phyloP scores from a whole-genome alignment of 2,888 invertebrate genomes.

The Craniophora ligustri region DNA sequence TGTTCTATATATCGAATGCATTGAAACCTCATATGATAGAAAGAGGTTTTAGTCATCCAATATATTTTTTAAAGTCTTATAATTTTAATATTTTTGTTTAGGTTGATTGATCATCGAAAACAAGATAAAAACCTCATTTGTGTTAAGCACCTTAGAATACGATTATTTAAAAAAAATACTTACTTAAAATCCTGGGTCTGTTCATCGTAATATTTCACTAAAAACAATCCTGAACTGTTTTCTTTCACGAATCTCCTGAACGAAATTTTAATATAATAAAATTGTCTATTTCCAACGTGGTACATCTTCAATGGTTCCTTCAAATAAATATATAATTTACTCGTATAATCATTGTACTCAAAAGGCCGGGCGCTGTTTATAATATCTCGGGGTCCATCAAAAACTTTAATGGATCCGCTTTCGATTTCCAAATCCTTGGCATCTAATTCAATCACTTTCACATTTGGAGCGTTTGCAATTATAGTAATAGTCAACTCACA shows the following conservation, averaged over 20 bases:
- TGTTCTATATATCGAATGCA: no score
- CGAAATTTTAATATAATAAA: slow-evolving; percentile 71
- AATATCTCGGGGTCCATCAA: slow-evolving; percentile 67
- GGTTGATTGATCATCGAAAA: no score
- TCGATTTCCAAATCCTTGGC: slow-evolving; percentile 73
- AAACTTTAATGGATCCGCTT: slow-evolving; percentile 67
- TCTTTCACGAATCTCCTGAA: slow-evolving; percentile 70
- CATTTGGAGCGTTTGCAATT: slow-evolving; percentile 76
- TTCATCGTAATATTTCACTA: slow-evolving; percentile 73
- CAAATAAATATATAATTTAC: slow-evolving; percentile 75
- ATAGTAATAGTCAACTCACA: slow-evolving; percentile 78
- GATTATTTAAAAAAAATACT: no score
- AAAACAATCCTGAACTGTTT: slow-evolving; percentile 70
- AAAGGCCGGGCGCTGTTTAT: slow-evolving; percentile 73
- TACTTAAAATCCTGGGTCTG: slow-evolving; percentile 64
- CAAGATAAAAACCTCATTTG: no score
- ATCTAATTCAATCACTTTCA: slow-evolving; percentile 74
- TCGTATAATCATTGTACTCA: slow-evolving; percentile 65
- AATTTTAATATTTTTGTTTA: no score
- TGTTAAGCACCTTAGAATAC: no score
- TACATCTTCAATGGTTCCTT: slow-evolving; percentile 71
- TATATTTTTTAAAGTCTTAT: no score
- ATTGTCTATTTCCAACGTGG: slow-evolving; percentile 60
- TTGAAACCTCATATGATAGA: no score
- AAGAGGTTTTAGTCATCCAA: no score